Conservation (phyloP, 35 echinoderm and acorn worm species). For the Stichopus chloronotus region DNA sequence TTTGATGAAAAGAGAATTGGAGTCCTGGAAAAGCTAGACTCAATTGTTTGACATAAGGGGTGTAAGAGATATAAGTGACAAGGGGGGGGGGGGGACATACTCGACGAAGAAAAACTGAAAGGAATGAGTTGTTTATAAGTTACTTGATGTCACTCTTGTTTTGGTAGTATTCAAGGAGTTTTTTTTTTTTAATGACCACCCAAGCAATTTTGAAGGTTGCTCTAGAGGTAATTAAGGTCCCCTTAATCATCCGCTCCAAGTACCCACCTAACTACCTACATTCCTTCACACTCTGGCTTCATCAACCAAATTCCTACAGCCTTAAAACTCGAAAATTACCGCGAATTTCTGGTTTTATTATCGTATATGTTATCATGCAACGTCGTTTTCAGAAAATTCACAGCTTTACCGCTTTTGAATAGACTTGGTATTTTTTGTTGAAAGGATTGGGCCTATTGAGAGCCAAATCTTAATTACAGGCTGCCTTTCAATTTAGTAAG, state of each 20-base stretch:
- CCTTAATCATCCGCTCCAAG: conserved; percentile 14
- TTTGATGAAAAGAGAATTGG: too few relatives aligned
- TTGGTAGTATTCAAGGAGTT: not conserved
- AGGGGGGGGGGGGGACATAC: too few relatives aligned
- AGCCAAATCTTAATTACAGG: conserved; percentile 42
- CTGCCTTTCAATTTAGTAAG: conserved; percentile 7
- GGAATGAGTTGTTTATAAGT: not conserved
- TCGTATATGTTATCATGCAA: conserved; percentile 32
- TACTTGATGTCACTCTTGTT: not conserved
- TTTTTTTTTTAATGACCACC: not conserved
- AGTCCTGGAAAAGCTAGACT: too few relatives aligned
- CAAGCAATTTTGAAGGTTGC: not conserved
- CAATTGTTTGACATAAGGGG: not conserved
- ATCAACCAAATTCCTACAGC: conserved; percentile 23
- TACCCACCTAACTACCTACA: not conserved
- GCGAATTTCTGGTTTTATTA: conserved; percentile 54
- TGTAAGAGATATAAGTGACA: too few relatives aligned
- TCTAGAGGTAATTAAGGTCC: conserved; percentile 9
- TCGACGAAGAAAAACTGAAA: too few relatives aligned
- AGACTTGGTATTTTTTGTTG: conserved; percentile 31
- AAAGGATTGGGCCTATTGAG: conserved; percentile 11
- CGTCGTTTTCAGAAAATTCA: conserved; percentile 56
- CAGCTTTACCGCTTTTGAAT: conserved; percentile 35
- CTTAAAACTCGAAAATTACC: conserved; percentile 32
- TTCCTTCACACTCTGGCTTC: conserved; percentile 47